A percentile compares a stretch with the other conserved stretches of the same genome.
These are phyloP conservation scores for Osmerus mordax DNA, from an alignment of 2,113 vertebrate species.

Conservation along the genomic window DNA sequence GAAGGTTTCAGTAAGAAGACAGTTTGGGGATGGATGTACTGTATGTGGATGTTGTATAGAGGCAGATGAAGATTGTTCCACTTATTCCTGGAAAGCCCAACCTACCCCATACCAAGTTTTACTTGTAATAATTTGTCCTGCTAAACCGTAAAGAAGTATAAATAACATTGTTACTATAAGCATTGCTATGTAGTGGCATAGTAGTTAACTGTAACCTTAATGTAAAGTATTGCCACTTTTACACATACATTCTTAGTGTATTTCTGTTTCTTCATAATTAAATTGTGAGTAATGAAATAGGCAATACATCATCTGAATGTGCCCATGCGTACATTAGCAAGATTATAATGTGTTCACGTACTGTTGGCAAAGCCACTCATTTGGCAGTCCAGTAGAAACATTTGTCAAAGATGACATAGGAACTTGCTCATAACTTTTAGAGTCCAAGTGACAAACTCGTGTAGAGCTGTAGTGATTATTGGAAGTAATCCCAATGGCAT, in stretches of 20 bases:
- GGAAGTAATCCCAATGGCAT: constrained; percentile 4
- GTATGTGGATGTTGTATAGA: too few species aligned
- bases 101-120: too few species aligned
- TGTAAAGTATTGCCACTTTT: not conserved
- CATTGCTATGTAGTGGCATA: too few species aligned
- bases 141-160: too few species aligned
- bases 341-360: not conserved
- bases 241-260: not conserved
- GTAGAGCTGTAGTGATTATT: constrained; percentile 22
- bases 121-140: too few species aligned
- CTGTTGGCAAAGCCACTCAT: constrained; percentile 10
- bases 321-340: not conserved
- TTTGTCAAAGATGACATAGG: constrained; percentile 6
- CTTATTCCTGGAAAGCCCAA: too few species aligned
- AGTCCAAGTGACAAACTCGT: constrained; percentile 11
- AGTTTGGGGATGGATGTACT: too few species aligned
- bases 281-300: not conserved
- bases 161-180: too few species aligned
- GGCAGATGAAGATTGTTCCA: too few species aligned
- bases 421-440: constrained; percentile 17
- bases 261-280: not conserved
- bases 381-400: constrained; percentile 3
- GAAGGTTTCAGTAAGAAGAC: too few species aligned
- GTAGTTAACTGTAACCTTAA: too few species aligned
- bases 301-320: not conserved